Conservation (phyloP, 2,113 vertebrate species). For the Nibea albiflora region DNA sequence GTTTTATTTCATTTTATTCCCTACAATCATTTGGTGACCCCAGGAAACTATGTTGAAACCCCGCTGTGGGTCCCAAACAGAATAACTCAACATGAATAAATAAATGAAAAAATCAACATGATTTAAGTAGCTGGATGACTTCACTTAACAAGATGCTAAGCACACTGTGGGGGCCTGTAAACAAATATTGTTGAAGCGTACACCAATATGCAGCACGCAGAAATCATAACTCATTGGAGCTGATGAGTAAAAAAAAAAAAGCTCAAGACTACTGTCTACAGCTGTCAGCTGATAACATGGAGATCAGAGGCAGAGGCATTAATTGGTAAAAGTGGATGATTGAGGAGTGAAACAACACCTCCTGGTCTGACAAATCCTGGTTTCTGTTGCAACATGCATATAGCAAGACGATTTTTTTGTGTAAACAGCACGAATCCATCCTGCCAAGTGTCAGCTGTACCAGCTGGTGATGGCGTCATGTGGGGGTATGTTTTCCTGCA, state of each 20-base stretch:
- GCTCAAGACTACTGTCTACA: background rate
- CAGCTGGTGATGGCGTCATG: slow-evolving; percentile 64
- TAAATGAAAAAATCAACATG: no score
- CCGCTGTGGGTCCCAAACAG: no score
- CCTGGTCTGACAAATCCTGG: slow-evolving; percentile 40
- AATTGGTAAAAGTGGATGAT: slow-evolving; percentile 25
- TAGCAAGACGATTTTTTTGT: slow-evolving; percentile 19
- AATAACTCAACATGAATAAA: no score
- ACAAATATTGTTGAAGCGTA: background rate
- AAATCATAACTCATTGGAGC: background rate
- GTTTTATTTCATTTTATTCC: no score
- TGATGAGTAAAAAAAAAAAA: background rate
- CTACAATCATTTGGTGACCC: no score
- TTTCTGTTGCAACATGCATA: slow-evolving; percentile 45
- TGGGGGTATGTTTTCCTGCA: slow-evolving; percentile 58
- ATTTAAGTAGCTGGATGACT: background rate
- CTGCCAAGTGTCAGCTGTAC: slow-evolving; percentile 56
- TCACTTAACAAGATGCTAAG: background rate
- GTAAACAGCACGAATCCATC: slow-evolving; percentile 58
- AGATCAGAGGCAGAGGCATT: background rate
- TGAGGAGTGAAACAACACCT: slow-evolving; percentile 39
- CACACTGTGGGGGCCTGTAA: background rate
- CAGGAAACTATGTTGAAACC: no score
- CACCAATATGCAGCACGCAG: background rate
- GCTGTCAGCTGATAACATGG: slow-evolving; percentile 12